Evolutionary conservation across 2,888 invertebrate genomes (phyloP), one percentile per base, ranked within the genome.

Genomic region (Philereme transversata): DNA sequence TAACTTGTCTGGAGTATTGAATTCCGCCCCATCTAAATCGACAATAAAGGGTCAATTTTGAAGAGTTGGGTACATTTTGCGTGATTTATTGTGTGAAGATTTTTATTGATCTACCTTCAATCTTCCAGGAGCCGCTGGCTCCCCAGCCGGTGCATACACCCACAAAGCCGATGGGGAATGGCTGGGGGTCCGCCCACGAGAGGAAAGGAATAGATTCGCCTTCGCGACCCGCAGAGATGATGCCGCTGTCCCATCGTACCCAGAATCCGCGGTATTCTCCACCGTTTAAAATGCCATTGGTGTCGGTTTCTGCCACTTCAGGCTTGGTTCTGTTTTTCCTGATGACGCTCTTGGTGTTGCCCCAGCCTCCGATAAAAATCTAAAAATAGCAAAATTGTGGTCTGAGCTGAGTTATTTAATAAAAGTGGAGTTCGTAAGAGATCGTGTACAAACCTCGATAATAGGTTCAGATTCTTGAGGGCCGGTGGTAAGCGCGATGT

Each of bases 91-190:
- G 10, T 5, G 22, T 22, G 22, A 22, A 22, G 22, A 22, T 22
- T 45, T 43, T 9, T 10, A 51, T 9, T 49, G 36, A 64, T 76
- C 62, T 91, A 96, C 96, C 95, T 92, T 97, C 96, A 73, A 97
- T 94, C 68, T 96, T 92, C 97, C 97, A 97, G 46, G 95, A 93
- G 41, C 97, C 97, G 56, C 88, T 91, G 8, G 97, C 96, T 11
- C 97, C 97, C 96, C 97, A 97, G 51, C 97, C 97, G 49, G 97
- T 97, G 87, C 97, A 96, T 38, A 97, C 94, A 48, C 97, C 97
- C 48, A 96, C 95, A 83, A 95, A 95, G 65, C 93, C 94, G 59
- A 97, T 93, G 8, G 94, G 94, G 82, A 96, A 94, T 4, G 95
- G 94, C 67, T 95, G 94, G 0, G 95, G 94, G 77, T 97, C 96